A percentile compares a stretch with the other conserved stretches of the same genome.
phyloP scores from a whole-genome alignment of 2,888 invertebrate species.

The Beris chalybata region DNA sequence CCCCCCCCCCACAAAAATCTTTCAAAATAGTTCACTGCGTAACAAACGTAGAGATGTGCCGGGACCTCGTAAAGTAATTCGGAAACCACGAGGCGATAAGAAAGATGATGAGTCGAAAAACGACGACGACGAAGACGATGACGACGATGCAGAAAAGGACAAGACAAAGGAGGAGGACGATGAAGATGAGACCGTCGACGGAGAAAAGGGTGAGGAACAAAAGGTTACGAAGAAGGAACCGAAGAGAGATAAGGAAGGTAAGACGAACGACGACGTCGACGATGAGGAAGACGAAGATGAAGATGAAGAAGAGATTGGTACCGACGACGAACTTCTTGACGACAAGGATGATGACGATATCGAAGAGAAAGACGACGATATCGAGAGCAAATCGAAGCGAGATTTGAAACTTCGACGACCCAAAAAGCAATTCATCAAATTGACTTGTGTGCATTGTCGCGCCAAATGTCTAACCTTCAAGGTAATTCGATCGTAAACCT shows the following conservation, averaged over 20 bases:
- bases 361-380: conserved; percentile 40
- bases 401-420: conserved; percentile 45
- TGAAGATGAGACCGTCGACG: conserved; percentile 32
- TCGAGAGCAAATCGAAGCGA: conserved; percentile 53
- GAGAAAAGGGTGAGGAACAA: conserved; percentile 36
- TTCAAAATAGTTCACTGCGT: conserved; percentile 51
- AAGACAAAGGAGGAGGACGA: conserved; percentile 32
- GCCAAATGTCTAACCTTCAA: conserved; percentile 74
- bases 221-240: conserved; percentile 42
- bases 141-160: conserved; percentile 36
- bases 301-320: conserved; percentile 44
- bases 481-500: conserved; percentile 53
- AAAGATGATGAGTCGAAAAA: conserved; percentile 46
- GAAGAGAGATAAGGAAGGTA: conserved; percentile 44
- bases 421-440: conserved; percentile 63
- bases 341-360: conserved; percentile 47
- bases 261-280: conserved; percentile 57
- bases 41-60: conserved; percentile 49
- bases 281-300: conserved; percentile 53
- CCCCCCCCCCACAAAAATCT: conserved; percentile 30
- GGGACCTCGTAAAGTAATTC: conserved; percentile 48
- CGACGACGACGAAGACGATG: conserved; percentile 44
- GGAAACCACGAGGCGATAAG: conserved; percentile 46
- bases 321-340: conserved; percentile 43
- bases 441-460: conserved; percentile 77